These are phyloP conservation scores for Tipula confusa DNA, from an alignment of 2,888 invertebrate species.

Conservation along the genomic window DNA sequence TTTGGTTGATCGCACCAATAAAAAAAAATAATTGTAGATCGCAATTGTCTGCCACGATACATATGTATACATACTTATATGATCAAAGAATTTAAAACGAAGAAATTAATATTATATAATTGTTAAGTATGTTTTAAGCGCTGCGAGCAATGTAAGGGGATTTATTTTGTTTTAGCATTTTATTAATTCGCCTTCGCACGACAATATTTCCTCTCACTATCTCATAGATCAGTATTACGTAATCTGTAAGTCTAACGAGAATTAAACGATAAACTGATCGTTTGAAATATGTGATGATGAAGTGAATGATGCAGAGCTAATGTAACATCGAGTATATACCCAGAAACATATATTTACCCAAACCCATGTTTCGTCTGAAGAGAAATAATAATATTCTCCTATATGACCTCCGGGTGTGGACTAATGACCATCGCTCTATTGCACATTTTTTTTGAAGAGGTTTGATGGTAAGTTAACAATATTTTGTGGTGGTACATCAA, in stretches of 20 bases:
- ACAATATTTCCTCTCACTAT: neutral
- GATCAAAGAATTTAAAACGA: neutral
- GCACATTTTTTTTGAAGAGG: no score
- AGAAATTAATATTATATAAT: neutral
- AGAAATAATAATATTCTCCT: no score
- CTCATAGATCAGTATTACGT: neutral
- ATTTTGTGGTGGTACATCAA: no score
- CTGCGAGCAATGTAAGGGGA: neutral
- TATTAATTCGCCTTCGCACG: neutral
- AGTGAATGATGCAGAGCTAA: no score
- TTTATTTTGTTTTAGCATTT: neutral
- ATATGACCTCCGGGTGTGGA: no score
- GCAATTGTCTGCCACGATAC: neutral
- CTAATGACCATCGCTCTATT: no score
- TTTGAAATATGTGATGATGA: no score
- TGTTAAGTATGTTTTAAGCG: neutral
- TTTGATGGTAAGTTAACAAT: no score
- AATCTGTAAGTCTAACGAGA: neutral
- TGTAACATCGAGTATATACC: no score
- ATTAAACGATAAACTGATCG: neutral
- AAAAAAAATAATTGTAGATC: neutral
- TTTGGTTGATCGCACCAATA: constrained; percentile 9
- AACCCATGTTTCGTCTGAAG: no score
- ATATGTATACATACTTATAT: neutral
- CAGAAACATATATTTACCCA: no score